Evolutionary conservation across 1,140 invertebrate species (phyloP), one percentile per base, ranked within the genome.

Genomic region (Pseudomyrmex dendroicus): DNA sequence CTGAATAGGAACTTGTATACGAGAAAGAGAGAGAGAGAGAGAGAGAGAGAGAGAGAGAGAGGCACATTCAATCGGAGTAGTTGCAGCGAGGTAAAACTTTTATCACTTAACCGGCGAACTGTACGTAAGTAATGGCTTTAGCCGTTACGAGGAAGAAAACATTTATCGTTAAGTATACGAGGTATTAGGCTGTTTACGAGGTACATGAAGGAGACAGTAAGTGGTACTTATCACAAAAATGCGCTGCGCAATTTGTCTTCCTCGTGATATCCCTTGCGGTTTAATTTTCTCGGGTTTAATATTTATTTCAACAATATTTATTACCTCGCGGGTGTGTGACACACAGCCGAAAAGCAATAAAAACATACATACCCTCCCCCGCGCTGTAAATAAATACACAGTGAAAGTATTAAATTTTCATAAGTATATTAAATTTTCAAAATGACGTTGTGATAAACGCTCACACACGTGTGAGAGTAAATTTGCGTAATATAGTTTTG

Each of bases 191-290:
- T 82, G 52, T 56, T 70, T 57, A 72, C 15, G 9, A 61, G 17
- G 10, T 77, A 78, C 57, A 63, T 62, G 67, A 80, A 72, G n/a
- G n/a, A 62, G 12, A 12, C 78, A 59, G 70, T 20, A 44, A 10
- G 12, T n/a, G 22, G 1, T 17, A 10, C 1, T 61, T 73, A 57
- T 63, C 67, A 20, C 74, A n/a, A n/a, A 84, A 44, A 73, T 73
- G 56, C 52, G 48, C 12, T 17, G 17, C 3, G 17, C 50, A 4
- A 61, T 84, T 82, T 57, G 12, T 67, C 68, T 48, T 76, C 17
- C 13, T 25, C 66, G 35, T 35, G 2, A 35, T 56, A 20, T n/a
- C 12, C n/a, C 3, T 73, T 54, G 5, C 54, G 22, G 20, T 61
- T 48, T 73, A 67, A 63, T 68, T 22, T 7, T 17, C 4, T 25